Evolutionary conservation across 2,888 invertebrate genomes (phyloP), one percentile per base, ranked within the genome.

Genomic region (Oegoconia quadripuncta): DNA sequence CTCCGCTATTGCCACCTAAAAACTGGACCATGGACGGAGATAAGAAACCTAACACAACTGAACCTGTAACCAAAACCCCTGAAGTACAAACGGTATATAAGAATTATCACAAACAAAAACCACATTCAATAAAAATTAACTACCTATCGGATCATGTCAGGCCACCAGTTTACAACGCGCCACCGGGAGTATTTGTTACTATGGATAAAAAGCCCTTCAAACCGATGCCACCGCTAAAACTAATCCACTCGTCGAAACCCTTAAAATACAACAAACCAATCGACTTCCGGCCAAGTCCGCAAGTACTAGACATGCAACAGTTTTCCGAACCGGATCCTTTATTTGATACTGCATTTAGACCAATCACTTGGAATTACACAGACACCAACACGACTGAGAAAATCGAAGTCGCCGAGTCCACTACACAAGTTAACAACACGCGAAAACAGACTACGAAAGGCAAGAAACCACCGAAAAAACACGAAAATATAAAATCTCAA

Each of bases 201-300:
- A 80, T 82, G 82, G 86, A 87, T 40, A 87, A 84, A 46, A 87
- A 87, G 34, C 84, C 86, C 1, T 86, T 87, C 36, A 87, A 84
- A 46, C 87, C 87, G 5, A 69, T 87, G 80, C 87, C 87, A 9
- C 86, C 86, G 1, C 39, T 86, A n/a, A 86, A 84, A 42, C 51
- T 59, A 9, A 42, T 52, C 13, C 65, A 75, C 33, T 22, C 22
- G 2, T 45, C 61, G 1, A 83, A 79, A 46, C 65, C 65, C 3
- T 37, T 57, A 17, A 80, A 40, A 27, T 17, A 11, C 22, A 20
- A 15, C 8, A 64, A 52, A 33, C 81, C 79, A 12, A 48, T 62
- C 22, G 80, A 86, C 52, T 83, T 84, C 46, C 59, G 84, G 16
- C 80, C 87, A 9, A 84, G 86, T 41, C 84, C 83, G 8, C 86